Evolutionary conservation across 2,888 invertebrate species (phyloP), one percentile per base, ranked within the genome.

Genomic region (Caenorhabditis wallacei): DNA sequence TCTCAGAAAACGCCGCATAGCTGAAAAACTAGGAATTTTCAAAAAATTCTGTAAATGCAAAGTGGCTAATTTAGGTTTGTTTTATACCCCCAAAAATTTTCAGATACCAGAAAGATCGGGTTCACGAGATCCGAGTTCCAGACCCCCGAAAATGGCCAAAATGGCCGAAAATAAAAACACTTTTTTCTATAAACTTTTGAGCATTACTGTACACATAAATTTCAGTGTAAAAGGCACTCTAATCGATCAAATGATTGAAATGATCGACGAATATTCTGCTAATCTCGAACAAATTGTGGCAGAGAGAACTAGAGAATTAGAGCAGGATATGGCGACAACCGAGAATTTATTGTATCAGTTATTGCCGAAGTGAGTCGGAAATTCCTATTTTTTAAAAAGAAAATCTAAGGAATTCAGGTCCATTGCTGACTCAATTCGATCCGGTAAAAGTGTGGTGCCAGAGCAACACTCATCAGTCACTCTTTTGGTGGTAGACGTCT

Each of bases 191-290:
- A n/a, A n/a, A n/a, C n/a, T n/a, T n/a, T n/a, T n/a, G n/a, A n/a
- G n/a, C n/a, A n/a, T n/a, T n/a, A n/a, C n/a, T n/a, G n/a, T n/a
- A n/a, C n/a, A n/a, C n/a, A n/a, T n/a, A 30, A 30, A 30, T 30
- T 84, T 35, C 57, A 86, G 86, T 53, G 84, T 76, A 0, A 86
- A 86, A 83, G 87, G 87, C 48, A 85, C 87, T 1, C 75, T 88
- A 2, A 87, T 88, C 26, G 88, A 88, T 69, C 86, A 86, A 57
- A 87, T 88, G 88, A 88, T 88, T 2, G 81, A 83, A 22, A 88
- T 88, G 88, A 84, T 88, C 24, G 88, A 88, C 57, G 88, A 88
- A 66, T 88, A 88, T 70, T 86, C 86, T 20, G 86, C 84, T 1
- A 85, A 88, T 70, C 54, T 88, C 56, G 87, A 88, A 46, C 72